phyloP scores from a whole-genome alignment of 2,797 vertebrate genomes.

The Hylomyscus alleni region DNA sequence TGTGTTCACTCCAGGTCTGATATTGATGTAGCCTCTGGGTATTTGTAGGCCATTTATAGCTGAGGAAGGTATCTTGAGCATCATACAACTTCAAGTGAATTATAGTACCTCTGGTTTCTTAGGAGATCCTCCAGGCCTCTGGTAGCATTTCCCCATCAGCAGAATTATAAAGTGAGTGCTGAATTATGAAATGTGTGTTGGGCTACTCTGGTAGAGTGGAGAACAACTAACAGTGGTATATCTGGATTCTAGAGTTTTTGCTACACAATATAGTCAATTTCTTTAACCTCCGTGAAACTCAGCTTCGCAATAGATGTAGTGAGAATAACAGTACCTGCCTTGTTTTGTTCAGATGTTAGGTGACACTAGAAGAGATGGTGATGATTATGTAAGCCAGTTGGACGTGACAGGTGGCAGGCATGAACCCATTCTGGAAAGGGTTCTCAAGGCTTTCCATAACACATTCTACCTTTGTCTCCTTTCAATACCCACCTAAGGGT shows the following conservation, averaged over 20 bases:
- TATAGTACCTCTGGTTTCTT: not conserved
- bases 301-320: not conserved
- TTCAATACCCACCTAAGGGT: not conserved
- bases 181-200: not conserved
- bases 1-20: not conserved
- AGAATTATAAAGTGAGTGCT: not conserved
- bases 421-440: not conserved
- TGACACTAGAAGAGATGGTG: not conserved
- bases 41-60: not conserved
- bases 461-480: not conserved
- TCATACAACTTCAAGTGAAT: constrained; percentile 3
- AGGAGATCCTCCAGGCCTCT: not conserved
- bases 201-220: not conserved
- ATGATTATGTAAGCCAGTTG: not conserved
- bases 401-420: not conserved
- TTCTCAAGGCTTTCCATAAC: not conserved
- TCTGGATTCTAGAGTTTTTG: constrained; percentile 25
- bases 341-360: not conserved
- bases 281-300: not conserved
- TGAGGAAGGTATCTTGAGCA: not conserved
- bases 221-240: not conserved
- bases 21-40: not conserved
- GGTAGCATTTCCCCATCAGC: not conserved
- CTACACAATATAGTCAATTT: not conserved
- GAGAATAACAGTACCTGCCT: not conserved